These are phyloP conservation scores for Synergus japonicus DNA, from an alignment of 2,888 invertebrate genomes.

Conservation along the genomic window DNA sequence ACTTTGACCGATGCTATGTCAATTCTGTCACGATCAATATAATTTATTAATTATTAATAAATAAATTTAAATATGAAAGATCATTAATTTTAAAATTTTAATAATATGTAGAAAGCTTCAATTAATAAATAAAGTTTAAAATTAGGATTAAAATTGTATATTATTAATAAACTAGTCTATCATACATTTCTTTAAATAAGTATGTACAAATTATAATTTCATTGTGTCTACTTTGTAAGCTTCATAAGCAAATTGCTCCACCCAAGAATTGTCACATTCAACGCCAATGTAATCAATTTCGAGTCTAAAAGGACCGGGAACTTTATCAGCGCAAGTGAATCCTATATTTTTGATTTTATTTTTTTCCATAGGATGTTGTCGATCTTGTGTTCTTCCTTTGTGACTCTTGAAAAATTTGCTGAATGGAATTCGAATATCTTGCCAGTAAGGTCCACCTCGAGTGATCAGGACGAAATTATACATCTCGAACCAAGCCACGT, in stretches of 20 bases:
- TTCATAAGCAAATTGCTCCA: conserved; percentile 96
- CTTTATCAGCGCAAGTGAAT: conserved; percentile 88
- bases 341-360: conserved; percentile 86
- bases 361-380: conserved; percentile 83
- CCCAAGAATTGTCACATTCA: conserved; percentile 87
- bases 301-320: conserved; percentile 90
- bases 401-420: conserved; percentile 92
- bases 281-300: conserved; percentile 96
- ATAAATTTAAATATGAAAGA: no score
- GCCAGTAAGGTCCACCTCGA: conserved; percentile 99
- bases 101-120: no score
- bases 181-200: background rate
- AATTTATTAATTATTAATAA: background rate
- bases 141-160: background rate
- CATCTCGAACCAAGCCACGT: conserved; percentile 93
- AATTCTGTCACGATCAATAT: background rate
- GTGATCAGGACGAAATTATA: conserved; percentile 93
- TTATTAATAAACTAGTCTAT: background rate
- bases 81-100: no score
- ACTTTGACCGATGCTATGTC: background rate
- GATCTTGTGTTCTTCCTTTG: conserved; percentile 93
- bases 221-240: conserved; percentile 3
- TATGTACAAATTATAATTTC: conserved; percentile 2
- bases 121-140: background rate
- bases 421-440: conserved; percentile 92